Percentiles rank a stretch among this genome's conserved stretches.
These are phyloP conservation scores for Chionis minor DNA, from an alignment of 2,113 vertebrate genomes.

Conservation along the genomic window DNA sequence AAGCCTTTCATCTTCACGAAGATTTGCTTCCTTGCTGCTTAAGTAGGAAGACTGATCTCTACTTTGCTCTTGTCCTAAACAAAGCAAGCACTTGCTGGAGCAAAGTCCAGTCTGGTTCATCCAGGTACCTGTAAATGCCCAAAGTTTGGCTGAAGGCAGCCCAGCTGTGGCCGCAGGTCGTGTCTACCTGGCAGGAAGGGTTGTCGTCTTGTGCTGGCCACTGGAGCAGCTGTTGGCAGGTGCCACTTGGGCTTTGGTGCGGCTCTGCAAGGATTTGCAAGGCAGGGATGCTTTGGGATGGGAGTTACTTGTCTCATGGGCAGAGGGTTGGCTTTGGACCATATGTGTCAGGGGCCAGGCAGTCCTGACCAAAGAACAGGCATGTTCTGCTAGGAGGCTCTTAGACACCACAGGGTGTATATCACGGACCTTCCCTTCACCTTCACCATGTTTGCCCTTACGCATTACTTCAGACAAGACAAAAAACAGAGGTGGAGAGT, in stretches of 20 bases:
- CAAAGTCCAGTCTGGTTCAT: not conserved
- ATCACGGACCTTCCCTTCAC: not conserved
- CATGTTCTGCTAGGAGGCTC: not conserved
- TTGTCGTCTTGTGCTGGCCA: fast-evolving
- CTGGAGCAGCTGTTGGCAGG: not conserved
- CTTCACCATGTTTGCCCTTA: not conserved
- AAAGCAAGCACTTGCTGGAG: not conserved
- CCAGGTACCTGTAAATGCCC: not conserved
- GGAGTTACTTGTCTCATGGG: not conserved
- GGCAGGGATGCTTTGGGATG: not conserved
- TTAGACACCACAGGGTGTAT: not conserved
- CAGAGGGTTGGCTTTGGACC: not conserved
- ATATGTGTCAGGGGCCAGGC: not conserved
- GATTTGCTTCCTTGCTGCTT: not conserved
- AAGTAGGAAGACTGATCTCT: not conserved
- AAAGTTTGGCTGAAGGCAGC: not conserved
- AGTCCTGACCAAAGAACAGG: not conserved
- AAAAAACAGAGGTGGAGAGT: not conserved
- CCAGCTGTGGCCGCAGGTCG: not conserved
- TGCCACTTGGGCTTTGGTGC: not conserved
- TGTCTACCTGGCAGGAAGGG: not conserved
- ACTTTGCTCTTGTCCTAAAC: not conserved
- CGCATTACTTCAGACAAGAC: not conserved
- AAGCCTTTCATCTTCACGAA: not conserved
- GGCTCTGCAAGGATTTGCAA: not conserved